These are phyloP conservation scores for Psittacula cyanocephala DNA, from an alignment of 2,113 vertebrate species.

Conservation along the genomic window DNA sequence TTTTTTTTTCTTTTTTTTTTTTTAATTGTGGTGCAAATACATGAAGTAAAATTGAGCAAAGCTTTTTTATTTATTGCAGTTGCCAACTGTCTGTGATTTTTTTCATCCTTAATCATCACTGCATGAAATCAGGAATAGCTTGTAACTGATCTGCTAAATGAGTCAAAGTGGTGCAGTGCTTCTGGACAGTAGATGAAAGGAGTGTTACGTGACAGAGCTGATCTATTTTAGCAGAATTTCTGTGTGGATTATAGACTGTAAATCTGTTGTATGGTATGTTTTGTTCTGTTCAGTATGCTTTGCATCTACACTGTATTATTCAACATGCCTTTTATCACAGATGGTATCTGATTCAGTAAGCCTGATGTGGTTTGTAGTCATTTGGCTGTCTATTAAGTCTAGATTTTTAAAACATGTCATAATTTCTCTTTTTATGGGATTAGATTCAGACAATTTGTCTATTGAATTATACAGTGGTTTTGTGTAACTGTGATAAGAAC, in stretches of 20 bases:
- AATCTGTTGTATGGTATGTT: conserved; percentile 3
- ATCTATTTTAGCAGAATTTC: conserved; percentile 46
- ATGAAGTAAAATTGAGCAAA: neutral
- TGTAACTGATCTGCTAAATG: conserved; percentile 10
- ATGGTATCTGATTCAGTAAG: neutral
- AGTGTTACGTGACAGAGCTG: conserved; percentile 1
- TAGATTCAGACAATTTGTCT: conserved; percentile 38
- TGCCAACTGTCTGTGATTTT: conserved; percentile 14
- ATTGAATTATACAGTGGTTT: neutral
- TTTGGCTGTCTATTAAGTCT: neutral
- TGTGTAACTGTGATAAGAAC: conserved; percentile 43
- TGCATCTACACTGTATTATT: neutral
- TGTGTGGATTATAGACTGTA: conserved; percentile 1
- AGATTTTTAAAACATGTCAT: neutral
- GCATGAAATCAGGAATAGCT: conserved; percentile 31
- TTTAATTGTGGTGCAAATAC: neutral
- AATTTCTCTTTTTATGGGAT: conserved; percentile 24
- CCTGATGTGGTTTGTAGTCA: neutral
- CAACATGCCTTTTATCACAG: neutral
- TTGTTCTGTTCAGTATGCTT: conserved; percentile 26
- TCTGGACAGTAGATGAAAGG: conserved; percentile 46
- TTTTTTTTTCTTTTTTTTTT: neutral
- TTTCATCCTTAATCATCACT: conserved; percentile 43
- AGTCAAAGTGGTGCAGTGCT: conserved; percentile 7
- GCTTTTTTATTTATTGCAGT: conserved; percentile 8